A percentile compares a stretch with the other conserved stretches of the same genome.
phyloP scores from a whole-genome alignment of 2,797 vertebrate species.

The Paratrypauchen microcephalus region DNA sequence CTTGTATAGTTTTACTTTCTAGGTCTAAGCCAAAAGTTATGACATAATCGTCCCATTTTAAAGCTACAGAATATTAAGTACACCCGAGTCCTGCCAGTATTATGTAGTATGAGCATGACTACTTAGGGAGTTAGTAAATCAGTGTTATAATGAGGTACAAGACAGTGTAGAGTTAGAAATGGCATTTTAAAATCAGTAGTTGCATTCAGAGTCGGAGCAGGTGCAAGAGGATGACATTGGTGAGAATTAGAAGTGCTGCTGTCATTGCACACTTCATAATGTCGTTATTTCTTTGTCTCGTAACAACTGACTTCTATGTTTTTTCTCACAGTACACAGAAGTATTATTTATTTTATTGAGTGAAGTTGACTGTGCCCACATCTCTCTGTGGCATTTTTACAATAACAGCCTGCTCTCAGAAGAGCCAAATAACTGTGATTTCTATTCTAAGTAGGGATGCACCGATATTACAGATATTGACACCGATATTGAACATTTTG shows the following conservation, averaged over 20 bases:
- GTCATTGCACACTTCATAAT: neutral
- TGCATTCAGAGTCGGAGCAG: constrained; percentile 35
- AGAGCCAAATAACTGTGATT: constrained; percentile 52
- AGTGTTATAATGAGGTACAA: constrained; percentile 52
- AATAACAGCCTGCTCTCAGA: constrained; percentile 46
- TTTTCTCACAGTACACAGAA: constrained; percentile 10
- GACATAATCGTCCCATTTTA: constrained; percentile 1
- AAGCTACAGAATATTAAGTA: constrained; percentile 8
- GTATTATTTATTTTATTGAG: constrained; percentile 4
- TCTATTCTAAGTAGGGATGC: constrained; percentile 21
- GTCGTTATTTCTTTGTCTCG: neutral
- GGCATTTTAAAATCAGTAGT: constrained; percentile 59
- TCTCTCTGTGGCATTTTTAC: constrained; percentile 46
- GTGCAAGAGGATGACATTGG: constrained; percentile 30
- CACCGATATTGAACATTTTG: too few relatives aligned
- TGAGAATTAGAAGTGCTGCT: constrained; percentile 31
- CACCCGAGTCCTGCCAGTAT: constrained; percentile 11
- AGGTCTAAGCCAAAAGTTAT: neutral
- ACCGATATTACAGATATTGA: too few relatives aligned
- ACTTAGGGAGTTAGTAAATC: constrained; percentile 45
- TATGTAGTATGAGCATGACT: constrained; percentile 9
- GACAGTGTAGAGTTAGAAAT: constrained; percentile 40
- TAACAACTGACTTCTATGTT: neutral
- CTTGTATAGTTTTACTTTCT: neutral
- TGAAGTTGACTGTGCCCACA: constrained; percentile 11